phyloP scores from a whole-genome alignment of 1,140 invertebrate genomes.

The Sesamia nonagrioides region DNA sequence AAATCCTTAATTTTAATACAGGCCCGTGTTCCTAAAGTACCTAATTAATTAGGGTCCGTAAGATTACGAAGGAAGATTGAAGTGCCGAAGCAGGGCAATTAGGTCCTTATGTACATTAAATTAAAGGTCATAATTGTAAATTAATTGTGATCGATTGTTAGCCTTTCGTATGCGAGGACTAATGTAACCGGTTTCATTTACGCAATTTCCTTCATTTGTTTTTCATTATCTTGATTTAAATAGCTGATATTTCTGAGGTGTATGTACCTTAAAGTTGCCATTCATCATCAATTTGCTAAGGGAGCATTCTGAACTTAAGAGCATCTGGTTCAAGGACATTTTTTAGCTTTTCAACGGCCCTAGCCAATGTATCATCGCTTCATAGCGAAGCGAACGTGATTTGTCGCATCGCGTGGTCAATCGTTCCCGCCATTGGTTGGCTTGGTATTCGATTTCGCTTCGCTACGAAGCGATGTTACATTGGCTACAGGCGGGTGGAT shows the following conservation, averaged over 20 bases:
- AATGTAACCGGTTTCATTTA: slow-evolving; percentile 32
- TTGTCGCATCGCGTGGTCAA: no score
- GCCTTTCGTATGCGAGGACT: slow-evolving; percentile 12
- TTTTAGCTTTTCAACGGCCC: no score
- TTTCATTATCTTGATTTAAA: not conserved
- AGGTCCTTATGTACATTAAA: slow-evolving; percentile 13
- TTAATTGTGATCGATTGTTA: slow-evolving; percentile 27
- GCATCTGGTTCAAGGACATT: no score
- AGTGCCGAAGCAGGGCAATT: not conserved
- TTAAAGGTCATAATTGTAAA: slow-evolving; percentile 27
- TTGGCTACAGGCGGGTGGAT: no score
- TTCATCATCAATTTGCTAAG: not conserved
- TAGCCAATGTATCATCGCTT: no score
- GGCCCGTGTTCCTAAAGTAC: no score
- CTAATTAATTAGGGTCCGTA: not conserved
- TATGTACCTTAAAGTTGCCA: not conserved
- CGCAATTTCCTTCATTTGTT: not conserved
- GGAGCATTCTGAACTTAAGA: not conserved
- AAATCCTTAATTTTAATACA: no score
- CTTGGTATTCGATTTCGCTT: no score
- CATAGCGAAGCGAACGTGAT: no score
- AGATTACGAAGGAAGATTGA: not conserved
- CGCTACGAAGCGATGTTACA: no score
- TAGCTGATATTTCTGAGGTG: not conserved
- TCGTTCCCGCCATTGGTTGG: no score